These are phyloP conservation scores for Uloborus plumipes DNA, from an alignment of 2,888 invertebrate species.

Conservation along the genomic window DNA sequence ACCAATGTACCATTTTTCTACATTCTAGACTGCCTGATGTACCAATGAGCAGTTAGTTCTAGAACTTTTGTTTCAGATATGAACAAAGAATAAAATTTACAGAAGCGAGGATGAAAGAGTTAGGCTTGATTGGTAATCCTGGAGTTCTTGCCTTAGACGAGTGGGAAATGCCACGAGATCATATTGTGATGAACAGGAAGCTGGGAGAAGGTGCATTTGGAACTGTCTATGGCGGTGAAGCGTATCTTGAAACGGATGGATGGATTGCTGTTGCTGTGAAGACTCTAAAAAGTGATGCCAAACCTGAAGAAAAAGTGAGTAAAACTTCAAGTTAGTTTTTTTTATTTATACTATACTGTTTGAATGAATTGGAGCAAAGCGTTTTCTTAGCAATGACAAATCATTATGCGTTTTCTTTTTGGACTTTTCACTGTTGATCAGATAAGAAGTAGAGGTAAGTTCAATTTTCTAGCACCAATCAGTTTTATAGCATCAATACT, in stretches of 20 bases:
- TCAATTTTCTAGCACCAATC: no score
- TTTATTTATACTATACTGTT: no score
- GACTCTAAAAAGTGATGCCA: constrained; percentile 86
- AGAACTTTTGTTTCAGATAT: constrained; percentile 73
- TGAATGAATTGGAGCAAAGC: no score
- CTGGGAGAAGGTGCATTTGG: constrained; percentile 93
- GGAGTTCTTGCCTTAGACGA: constrained; percentile 78
- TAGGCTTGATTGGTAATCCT: constrained; percentile 77
- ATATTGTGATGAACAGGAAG: constrained; percentile 87
- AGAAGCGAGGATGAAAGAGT: constrained; percentile 79
- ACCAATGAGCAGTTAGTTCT: not conserved
- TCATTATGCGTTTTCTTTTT: no score
- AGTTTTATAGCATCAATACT: no score
- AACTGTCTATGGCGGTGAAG: constrained; percentile 91
- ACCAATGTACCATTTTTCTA: no score
- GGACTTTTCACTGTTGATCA: no score
- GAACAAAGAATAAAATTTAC: constrained; percentile 78
- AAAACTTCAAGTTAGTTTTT: no score
- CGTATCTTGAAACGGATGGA: constrained; percentile 78
- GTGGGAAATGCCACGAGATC: constrained; percentile 88
- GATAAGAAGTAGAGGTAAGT: no score
- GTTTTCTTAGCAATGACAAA: no score
- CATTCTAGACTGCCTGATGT: no score
- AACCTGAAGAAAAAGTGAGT: constrained; percentile 81
- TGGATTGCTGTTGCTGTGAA: constrained; percentile 92